These are phyloP conservation scores for Styela clava DNA, from an alignment of 23 tunicate species.

Conservation along the genomic window DNA sequence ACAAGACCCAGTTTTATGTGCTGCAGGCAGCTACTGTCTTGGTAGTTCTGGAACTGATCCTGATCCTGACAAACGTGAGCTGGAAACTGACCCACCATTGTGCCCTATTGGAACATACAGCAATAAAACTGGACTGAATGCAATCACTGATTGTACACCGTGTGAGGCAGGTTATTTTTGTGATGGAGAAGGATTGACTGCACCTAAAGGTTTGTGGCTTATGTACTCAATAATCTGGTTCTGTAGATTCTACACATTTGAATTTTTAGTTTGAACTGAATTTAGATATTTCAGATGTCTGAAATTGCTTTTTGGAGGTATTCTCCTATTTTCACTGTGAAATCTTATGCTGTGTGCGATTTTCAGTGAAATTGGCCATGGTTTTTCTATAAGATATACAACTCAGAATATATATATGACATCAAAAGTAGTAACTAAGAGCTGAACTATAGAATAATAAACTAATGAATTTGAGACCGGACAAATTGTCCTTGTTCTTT, in stretches of 20 bases:
- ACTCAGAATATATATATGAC: too few species aligned
- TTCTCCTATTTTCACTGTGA: too few species aligned
- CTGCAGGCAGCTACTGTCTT: constrained; percentile 65
- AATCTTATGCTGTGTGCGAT: too few species aligned
- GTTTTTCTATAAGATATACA: too few species aligned
- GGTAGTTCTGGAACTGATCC: constrained; percentile 39
- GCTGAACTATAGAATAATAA: too few species aligned
- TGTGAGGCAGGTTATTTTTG: constrained; percentile 86
- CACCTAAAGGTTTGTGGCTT: constrained; percentile 68
- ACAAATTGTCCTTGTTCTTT: too few species aligned
- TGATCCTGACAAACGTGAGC: constrained; percentile 17
- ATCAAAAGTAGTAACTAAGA: too few species aligned
- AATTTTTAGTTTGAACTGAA: background rate
- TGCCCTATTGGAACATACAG: constrained; percentile 89
- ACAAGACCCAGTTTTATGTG: constrained; percentile 47
- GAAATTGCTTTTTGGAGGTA: too few species aligned
- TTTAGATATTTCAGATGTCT: too few species aligned
- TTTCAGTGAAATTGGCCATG: too few species aligned
- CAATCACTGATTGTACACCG: constrained; percentile 38
- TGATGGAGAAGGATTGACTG: constrained; percentile 23
- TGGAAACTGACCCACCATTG: constrained; percentile 28
- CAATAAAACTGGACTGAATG: constrained; percentile 56
- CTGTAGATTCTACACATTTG: too few species aligned
- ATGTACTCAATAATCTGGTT: background rate
- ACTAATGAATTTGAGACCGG: too few species aligned